Evolutionary conservation across 2,113 vertebrate genomes (phyloP).

Genomic region (Xenopus borealis): DNA sequence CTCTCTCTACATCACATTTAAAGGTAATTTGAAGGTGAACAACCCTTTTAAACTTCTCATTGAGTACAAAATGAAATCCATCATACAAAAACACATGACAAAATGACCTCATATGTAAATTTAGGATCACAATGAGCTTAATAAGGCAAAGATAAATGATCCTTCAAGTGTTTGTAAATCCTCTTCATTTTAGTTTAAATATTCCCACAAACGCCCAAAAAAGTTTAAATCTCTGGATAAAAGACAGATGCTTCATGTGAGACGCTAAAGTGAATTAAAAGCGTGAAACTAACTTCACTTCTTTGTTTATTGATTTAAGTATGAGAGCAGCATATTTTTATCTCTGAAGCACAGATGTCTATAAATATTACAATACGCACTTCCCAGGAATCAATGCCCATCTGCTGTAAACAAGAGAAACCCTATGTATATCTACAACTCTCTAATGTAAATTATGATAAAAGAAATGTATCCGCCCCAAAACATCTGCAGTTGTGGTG

Average conservation of each 20-base stretch:
- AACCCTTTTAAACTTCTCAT: too few species aligned
- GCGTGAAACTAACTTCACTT: conserved; percentile 4
- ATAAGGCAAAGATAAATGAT: conserved; percentile 16
- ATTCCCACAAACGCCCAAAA: conserved; percentile 23
- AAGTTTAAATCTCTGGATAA: conserved; percentile 1
- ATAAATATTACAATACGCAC: conserved; percentile 45
- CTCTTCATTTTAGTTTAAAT: conserved; percentile 19
- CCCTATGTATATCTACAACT: conserved; percentile 32
- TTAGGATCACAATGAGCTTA: conserved; percentile 9
- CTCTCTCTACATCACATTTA: too few species aligned
- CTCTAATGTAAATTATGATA: conserved; percentile 28
- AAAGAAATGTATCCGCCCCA: neutral
- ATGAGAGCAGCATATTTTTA: conserved; percentile 43
- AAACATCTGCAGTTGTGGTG: conserved; percentile 11
- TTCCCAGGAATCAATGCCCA: conserved; percentile 14
- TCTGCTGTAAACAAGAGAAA: conserved; percentile 15
- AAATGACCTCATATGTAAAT: neutral
- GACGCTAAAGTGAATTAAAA: conserved; percentile 23
- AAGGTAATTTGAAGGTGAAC: too few species aligned
- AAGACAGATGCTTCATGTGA: conserved; percentile 13
- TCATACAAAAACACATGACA: too few species aligned
- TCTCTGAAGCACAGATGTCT: conserved; percentile 32
- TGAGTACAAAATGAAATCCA: too few species aligned
- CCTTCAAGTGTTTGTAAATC: conserved; percentile 23
- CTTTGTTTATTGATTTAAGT: conserved; percentile 46